Evolutionary conservation across 2,113 vertebrate species (phyloP).

Genomic region (Phalacrocorax carbo): DNA sequence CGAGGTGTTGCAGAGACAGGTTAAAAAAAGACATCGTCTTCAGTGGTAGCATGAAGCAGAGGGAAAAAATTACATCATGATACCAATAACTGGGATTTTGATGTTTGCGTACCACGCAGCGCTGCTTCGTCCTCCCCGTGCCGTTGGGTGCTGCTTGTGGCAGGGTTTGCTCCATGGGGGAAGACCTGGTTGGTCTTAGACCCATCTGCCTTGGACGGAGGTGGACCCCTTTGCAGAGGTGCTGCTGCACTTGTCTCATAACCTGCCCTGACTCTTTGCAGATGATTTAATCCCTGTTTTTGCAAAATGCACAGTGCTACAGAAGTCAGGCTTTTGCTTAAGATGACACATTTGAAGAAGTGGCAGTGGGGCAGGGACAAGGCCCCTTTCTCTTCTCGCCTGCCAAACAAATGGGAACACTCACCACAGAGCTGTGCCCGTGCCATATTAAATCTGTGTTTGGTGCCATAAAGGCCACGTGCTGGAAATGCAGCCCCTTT

Average conservation of each 20-base stretch:
- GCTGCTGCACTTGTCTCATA: background rate
- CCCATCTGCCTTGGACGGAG: background rate
- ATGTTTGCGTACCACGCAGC: fast-evolving
- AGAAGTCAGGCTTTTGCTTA: background rate
- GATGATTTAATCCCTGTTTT: background rate
- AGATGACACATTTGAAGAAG: background rate
- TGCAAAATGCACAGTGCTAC: background rate
- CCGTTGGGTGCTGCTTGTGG: fast-evolving
- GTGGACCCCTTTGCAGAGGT: background rate
- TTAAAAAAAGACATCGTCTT: constrained; percentile 25
- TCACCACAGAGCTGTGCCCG: background rate
- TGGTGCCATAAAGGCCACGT: background rate
- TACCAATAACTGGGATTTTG: background rate
- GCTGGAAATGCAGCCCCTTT: background rate
- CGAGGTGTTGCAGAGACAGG: background rate
- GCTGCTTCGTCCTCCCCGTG: background rate
- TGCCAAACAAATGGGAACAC: background rate
- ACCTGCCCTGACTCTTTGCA: background rate
- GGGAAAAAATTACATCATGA: fast-evolving
- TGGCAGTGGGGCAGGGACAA: background rate
- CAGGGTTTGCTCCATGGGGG: background rate
- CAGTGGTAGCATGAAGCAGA: background rate
- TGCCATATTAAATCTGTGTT: background rate
- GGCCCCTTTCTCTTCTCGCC: background rate
- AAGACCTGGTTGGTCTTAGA: background rate